phyloP scores from a whole-genome alignment of 2,888 invertebrate species.

The Leptopilina myrica region DNA sequence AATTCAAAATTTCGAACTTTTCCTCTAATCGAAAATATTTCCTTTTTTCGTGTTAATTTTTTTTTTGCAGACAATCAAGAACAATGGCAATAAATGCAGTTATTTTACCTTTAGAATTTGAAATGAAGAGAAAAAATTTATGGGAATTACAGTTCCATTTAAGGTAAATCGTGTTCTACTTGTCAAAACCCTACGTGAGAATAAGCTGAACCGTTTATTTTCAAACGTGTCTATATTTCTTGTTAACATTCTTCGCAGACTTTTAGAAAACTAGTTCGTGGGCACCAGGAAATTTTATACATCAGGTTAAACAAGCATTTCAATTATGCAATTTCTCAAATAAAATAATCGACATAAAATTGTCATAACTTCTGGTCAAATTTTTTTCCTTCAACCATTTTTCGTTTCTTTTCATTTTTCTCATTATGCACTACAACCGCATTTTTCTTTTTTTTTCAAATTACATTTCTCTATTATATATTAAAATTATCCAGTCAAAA shows the following conservation, averaged over 20 bases:
- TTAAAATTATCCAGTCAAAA: too few species aligned
- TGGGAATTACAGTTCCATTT: conserved; percentile 27
- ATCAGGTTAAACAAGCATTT: conserved; percentile 19
- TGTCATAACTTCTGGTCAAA: conserved; percentile 1
- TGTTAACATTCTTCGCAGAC: conserved; percentile 10
- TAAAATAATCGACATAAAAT: conserved; percentile 26
- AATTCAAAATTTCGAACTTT: too few species aligned
- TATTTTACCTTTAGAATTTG: background rate
- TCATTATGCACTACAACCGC: background rate
- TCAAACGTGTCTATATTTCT: conserved; percentile 12
- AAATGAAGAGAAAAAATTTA: background rate
- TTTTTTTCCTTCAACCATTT: background rate
- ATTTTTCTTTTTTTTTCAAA: background rate
- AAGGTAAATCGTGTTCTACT: conserved; percentile 1
- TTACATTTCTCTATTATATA: background rate
- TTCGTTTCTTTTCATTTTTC: background rate
- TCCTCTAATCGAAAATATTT: too few species aligned
- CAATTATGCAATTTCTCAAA: conserved; percentile 19
- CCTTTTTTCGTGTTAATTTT: too few species aligned
- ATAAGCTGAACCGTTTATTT: background rate
- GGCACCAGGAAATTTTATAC: conserved; percentile 25
- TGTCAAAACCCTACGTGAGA: conserved; percentile 12
- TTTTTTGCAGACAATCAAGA: background rate
- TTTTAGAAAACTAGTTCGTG: conserved; percentile 32
- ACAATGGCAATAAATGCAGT: background rate